A percentile compares a stretch with the other conserved stretches of the same genome.
Evolutionary conservation across 1,140 invertebrate genomes (phyloP).

Genomic region (Zelostemma sp.): DNA sequence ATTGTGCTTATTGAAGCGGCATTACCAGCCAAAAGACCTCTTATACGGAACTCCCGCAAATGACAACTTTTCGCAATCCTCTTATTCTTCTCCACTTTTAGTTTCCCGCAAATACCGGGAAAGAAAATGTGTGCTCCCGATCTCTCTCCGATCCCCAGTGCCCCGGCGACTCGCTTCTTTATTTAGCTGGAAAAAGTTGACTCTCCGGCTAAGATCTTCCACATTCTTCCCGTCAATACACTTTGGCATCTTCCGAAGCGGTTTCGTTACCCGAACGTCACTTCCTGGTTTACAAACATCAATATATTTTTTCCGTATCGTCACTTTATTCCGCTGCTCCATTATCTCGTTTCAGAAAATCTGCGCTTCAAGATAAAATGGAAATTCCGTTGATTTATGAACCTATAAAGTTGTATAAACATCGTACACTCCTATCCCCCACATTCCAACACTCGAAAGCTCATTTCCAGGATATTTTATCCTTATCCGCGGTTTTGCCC

Average conservation of each 20-base stretch:
- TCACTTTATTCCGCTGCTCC: too few relatives aligned
- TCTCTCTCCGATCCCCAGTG: too few relatives aligned
- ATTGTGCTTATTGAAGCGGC: slow-evolving; percentile 15
- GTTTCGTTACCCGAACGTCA: not conserved
- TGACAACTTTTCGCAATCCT: slow-evolving; percentile 22
- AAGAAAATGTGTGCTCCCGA: slow-evolving; percentile 10
- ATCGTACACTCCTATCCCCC: not conserved
- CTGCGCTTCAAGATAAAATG: not conserved
- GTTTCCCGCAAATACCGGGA: slow-evolving; percentile 3
- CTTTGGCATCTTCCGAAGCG: not conserved
- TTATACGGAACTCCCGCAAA: slow-evolving; percentile 24
- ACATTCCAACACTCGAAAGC: slow-evolving; percentile 1
- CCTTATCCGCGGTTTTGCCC: slow-evolving; percentile 3
- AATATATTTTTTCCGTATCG: not conserved
- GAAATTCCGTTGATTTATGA: not conserved
- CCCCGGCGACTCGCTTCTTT: too few relatives aligned
- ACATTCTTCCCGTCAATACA: not conserved
- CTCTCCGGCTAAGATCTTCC: not conserved
- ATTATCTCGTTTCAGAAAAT: too few relatives aligned
- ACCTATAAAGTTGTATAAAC: slow-evolving; percentile 5
- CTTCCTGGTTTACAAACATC: not conserved
- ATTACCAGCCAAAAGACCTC: slow-evolving; percentile 21
- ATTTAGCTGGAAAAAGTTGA: not conserved
- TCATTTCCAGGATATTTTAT: slow-evolving; percentile 6
- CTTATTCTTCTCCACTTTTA: slow-evolving; percentile 5